These are phyloP conservation scores for Leptosomus discolor DNA, from an alignment of 2,113 vertebrate genomes.

Conservation along the genomic window DNA sequence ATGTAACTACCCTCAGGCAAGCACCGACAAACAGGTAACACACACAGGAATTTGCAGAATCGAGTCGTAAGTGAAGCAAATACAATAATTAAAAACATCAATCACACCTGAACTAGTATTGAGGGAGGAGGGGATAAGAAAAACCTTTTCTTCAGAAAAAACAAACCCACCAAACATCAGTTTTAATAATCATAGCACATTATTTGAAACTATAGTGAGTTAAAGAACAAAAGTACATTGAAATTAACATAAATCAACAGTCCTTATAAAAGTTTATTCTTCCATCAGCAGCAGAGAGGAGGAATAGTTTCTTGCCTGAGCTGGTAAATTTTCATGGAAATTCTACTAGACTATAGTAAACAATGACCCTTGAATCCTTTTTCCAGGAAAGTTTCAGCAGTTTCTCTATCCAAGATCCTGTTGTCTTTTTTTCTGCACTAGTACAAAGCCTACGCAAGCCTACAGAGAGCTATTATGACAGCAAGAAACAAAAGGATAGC, in stretches of 20 bases:
- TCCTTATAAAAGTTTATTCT: neutral
- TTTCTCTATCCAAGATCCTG: neutral
- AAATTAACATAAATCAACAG: neutral
- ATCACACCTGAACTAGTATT: neutral
- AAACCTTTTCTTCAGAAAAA: neutral
- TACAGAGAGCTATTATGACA: constrained; percentile 53
- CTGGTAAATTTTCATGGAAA: neutral
- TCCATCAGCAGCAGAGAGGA: neutral
- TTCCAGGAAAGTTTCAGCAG: neutral
- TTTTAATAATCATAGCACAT: neutral
- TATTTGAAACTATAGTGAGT: neutral
- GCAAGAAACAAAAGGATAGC: constrained; percentile 54
- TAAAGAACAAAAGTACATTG: neutral
- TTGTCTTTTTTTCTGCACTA: neutral
- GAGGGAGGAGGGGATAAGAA: neutral
- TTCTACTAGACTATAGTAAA: neutral
- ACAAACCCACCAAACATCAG: neutral
- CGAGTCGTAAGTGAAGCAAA: neutral
- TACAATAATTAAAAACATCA: neutral
- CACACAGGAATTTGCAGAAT: neutral
- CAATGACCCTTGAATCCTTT: neutral
- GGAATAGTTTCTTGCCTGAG: neutral
- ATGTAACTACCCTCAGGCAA: neutral
- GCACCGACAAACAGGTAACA: neutral
- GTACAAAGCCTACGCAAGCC: constrained; percentile 55